These are phyloP conservation scores for Pyrgus malvae DNA, from an alignment of 2,888 invertebrate genomes.

Conservation along the genomic window DNA sequence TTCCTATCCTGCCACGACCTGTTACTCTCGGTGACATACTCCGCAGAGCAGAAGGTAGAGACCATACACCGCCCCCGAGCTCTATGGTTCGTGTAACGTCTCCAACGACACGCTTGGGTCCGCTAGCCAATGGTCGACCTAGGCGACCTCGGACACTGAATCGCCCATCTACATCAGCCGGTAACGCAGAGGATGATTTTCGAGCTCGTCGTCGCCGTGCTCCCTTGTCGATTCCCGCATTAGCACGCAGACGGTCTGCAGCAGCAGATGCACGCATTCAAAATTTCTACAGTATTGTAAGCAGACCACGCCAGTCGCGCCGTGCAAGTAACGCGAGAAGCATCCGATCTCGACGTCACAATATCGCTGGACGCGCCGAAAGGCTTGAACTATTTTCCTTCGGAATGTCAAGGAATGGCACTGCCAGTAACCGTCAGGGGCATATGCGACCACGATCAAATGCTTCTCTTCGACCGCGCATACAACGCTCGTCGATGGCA, in stretches of 20 bases:
- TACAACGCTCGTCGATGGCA: background rate
- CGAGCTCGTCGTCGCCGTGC: background rate
- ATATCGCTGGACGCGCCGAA: background rate
- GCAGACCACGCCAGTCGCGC: background rate
- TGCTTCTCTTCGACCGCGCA: background rate
- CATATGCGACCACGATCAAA: background rate
- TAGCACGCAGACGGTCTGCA: background rate
- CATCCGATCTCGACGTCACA: background rate
- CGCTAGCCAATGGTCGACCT: slow-evolving; percentile 9
- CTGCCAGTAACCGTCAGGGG: background rate
- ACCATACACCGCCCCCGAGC: background rate
- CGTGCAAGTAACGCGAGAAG: background rate
- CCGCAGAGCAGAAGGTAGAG: slow-evolving; percentile 1
- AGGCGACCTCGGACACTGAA: slow-evolving; percentile 9
- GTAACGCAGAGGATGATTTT: background rate
- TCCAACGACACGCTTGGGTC: slow-evolving; percentile 12
- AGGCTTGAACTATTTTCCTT: slow-evolving; percentile 2
- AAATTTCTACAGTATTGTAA: slow-evolving; percentile 1
- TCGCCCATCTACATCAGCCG: slow-evolving; percentile 6
- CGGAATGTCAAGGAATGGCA: background rate
- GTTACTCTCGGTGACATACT: slow-evolving; percentile 19
- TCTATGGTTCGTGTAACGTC: slow-evolving; percentile 12
- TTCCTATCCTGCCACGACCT: background rate
- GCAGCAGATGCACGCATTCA: slow-evolving; percentile 6
- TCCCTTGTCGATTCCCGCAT: background rate